These are phyloP conservation scores for Etheostoma nigrum DNA, from an alignment of 2,797 vertebrate genomes.

Conservation along the genomic window DNA sequence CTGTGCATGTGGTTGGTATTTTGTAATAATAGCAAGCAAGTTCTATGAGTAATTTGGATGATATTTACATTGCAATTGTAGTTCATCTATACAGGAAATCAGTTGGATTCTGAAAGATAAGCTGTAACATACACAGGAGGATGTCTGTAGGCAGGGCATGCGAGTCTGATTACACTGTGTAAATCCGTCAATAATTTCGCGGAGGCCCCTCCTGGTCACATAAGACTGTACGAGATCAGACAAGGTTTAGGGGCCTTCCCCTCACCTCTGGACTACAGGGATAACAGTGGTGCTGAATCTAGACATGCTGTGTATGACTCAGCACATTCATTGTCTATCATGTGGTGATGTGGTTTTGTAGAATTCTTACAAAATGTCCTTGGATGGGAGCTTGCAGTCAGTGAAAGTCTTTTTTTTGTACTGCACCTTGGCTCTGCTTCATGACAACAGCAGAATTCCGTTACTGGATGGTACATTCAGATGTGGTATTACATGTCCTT, in stretches of 20 bases:
- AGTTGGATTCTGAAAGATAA: constrained; percentile 6
- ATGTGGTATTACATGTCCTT: constrained; percentile 37
- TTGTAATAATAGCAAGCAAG: neutral
- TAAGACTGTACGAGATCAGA: constrained; percentile 67
- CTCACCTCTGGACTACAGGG: constrained; percentile 15
- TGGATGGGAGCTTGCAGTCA: neutral
- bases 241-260: constrained; percentile 57
- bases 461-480: constrained; percentile 21
- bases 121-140: constrained; percentile 17
- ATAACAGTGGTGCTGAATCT: neutral
- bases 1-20: neutral
- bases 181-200: constrained; percentile 65
- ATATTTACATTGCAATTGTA: neutral
- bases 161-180: constrained; percentile 58
- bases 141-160: constrained; percentile 8
- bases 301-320: constrained; percentile 41
- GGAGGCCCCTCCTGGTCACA: constrained; percentile 45
- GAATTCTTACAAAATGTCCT: neutral
- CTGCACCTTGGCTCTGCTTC: neutral
- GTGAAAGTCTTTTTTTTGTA: constrained; percentile 16
- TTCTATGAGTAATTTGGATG: neutral
- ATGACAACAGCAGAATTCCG: neutral
- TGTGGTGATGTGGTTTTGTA: neutral
- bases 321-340: neutral
- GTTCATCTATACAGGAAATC: neutral